Base-by-base conservation (phyloP, 2,888 invertebrate species). In the Dryobotodes eremita region DNA sequence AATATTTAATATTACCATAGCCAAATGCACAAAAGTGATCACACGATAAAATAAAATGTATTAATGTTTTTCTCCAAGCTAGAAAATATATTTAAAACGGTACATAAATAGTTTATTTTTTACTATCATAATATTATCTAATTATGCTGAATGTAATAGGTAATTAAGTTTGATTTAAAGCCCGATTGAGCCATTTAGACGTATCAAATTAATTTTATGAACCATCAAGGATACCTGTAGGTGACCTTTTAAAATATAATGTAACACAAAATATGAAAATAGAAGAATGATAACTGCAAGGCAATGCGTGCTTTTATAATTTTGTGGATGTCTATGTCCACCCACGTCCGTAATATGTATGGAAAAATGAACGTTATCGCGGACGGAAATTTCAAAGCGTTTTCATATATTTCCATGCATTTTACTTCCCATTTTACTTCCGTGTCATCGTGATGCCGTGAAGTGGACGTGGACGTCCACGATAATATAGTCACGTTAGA, bases 161-260 rank as follows among this genome's bases (percentile, higher is more conserved):
- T 72, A 81, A 81, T 86, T 79, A 77, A 84, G 79, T 62, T 36
- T 79, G 50, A 87, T 85, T 75, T 79, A 82, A 64, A 48, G 53
- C 31, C 15, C 62, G 23, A 73, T 71, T 53, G 59, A 48, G 7
- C 1, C 8, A 62, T 70, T 71, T 71, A 65, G 42, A 61, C 55
- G 42, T 71, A 70, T 62, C 0, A 72, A 68, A 82, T 74, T 69
- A 48, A 84, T 75, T 80, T 75, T 72, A 72, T 80, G 55, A 61
- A 50, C 68, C 62, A 80, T 84, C 59, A 80, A 48, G 26, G 20
- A 59, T 71, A 82, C 71, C 53, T 74, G 80, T 59, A 46, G 5
- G 26, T 50, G 23, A 50, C 11, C 26, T 71, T 48, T 46, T 62
- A 53, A 76, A 66, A 57, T 36, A 62, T 36, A 62, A 78, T 46